phyloP scores from a whole-genome alignment of 2,113 vertebrate species.

The Pseudorasbora parva region DNA sequence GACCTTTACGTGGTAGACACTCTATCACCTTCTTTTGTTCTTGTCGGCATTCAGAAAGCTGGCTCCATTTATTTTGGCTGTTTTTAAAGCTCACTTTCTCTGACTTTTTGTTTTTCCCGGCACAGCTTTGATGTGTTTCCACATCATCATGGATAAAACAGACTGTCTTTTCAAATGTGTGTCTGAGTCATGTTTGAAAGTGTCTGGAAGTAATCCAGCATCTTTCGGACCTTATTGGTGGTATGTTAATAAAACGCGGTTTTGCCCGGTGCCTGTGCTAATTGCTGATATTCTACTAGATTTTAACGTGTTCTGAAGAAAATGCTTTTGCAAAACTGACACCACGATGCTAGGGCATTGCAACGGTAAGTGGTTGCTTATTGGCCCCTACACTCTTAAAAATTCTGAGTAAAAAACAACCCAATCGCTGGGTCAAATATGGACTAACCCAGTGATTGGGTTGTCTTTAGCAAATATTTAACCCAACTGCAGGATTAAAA shows the following conservation, averaged over 20 bases:
- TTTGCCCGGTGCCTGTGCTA: background rate
- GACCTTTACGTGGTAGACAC: constrained; percentile 58
- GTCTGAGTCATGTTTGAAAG: background rate
- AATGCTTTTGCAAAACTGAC: background rate
- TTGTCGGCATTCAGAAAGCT: constrained; percentile 43
- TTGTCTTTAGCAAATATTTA: no score
- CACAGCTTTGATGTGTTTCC: background rate
- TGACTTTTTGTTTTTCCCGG: background rate
- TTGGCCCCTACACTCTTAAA: no score
- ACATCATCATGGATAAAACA: background rate
- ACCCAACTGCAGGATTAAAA: no score
- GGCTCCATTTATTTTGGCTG: constrained; percentile 27
- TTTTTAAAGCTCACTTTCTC: constrained; percentile 29
- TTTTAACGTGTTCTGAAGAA: background rate
- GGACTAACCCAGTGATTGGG: no score
- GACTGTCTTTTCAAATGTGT: background rate
- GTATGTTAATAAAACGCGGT: background rate
- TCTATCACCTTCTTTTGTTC: constrained; percentile 50
- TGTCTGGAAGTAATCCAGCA: constrained; percentile 1
- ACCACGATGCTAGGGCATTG: background rate
- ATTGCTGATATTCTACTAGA: background rate
- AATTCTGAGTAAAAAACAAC: no score
- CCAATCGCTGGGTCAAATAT: no score
- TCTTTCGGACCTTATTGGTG: background rate
- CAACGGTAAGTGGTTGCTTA: no score